phyloP scores from a whole-genome alignment of 2,113 vertebrate genomes.

The Thymallus thymallus region DNA sequence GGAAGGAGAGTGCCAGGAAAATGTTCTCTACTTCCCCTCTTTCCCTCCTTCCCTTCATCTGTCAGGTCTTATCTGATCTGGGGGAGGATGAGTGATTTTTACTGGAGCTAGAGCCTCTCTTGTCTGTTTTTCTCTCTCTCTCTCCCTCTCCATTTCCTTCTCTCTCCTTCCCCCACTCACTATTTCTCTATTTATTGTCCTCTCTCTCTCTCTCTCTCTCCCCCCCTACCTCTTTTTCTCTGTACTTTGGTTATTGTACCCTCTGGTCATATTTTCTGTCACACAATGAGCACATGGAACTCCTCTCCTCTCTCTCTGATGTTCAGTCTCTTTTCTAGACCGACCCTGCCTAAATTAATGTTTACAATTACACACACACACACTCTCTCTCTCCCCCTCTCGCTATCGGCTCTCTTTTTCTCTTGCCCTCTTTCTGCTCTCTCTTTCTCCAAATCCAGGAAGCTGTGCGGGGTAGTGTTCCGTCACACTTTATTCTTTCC shows the following conservation, averaged over 20 bases:
- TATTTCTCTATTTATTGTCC: too few species aligned
- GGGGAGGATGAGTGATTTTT: neutral
- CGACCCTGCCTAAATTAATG: too few species aligned
- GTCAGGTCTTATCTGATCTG: constrained; percentile 12
- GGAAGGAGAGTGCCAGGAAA: neutral
- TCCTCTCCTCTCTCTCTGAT: neutral
- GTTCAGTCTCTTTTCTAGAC: too few species aligned
- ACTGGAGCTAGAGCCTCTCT: neutral
- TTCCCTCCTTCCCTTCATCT: neutral
- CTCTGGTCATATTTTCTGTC: neutral
- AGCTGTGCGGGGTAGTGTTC: too few species aligned
- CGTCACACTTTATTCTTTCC: neutral
- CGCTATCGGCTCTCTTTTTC: neutral
- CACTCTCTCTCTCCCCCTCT: neutral
- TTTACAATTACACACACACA: too few species aligned
- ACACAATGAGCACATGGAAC: too few species aligned
- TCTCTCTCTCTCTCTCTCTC: neutral
- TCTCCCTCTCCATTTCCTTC: neutral
- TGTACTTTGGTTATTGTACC: neutral
- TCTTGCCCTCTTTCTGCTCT: too few species aligned
- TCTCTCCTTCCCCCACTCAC: too few species aligned
- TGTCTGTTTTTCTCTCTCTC: neutral
- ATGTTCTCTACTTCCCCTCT: neutral
- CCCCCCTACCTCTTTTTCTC: neutral
- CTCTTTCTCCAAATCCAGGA: too few species aligned